Conservation (phyloP, 2,797 vertebrate genomes). For the Pitangus sulphuratus region DNA sequence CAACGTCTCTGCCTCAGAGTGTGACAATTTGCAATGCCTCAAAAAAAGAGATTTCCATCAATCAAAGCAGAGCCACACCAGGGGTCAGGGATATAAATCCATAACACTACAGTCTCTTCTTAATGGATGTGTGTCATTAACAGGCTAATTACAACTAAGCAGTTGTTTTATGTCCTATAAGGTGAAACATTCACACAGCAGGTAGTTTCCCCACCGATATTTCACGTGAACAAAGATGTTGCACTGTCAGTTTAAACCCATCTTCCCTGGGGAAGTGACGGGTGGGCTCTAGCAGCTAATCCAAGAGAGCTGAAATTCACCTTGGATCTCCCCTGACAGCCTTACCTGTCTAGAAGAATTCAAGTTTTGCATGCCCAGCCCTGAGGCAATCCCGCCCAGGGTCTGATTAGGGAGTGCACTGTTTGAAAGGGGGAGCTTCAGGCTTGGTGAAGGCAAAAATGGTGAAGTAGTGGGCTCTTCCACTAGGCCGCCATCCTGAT, state of each 20-base stretch:
- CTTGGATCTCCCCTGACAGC: background rate
- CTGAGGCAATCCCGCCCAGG: slow-evolving; percentile 94
- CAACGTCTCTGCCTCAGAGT: background rate
- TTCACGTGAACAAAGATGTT: background rate
- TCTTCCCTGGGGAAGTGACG: background rate
- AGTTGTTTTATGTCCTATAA: background rate
- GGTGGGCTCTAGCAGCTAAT: background rate
- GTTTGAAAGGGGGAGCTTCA: slow-evolving; percentile 97
- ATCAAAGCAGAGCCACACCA: background rate
- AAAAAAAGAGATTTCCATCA: background rate
- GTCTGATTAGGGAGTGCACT: slow-evolving; percentile 96
- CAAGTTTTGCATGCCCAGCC: slow-evolving; percentile 99
- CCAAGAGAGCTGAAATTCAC: background rate
- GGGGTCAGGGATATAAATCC: background rate
- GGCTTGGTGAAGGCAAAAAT: slow-evolving; percentile 99
- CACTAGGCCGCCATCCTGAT: slow-evolving; percentile 94
- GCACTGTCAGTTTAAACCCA: background rate
- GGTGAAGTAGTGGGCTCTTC: slow-evolving; percentile 97
- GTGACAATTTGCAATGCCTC: background rate
- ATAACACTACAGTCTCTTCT: background rate
- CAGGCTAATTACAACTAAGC: background rate
- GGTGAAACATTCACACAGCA: background rate
- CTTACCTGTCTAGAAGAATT: slow-evolving; percentile 98
- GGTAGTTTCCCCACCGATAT: background rate
- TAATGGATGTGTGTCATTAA: background rate